These are phyloP conservation scores for Temnothorax nylanderi DNA, from an alignment of 1,140 invertebrate genomes.

Conservation along the genomic window DNA sequence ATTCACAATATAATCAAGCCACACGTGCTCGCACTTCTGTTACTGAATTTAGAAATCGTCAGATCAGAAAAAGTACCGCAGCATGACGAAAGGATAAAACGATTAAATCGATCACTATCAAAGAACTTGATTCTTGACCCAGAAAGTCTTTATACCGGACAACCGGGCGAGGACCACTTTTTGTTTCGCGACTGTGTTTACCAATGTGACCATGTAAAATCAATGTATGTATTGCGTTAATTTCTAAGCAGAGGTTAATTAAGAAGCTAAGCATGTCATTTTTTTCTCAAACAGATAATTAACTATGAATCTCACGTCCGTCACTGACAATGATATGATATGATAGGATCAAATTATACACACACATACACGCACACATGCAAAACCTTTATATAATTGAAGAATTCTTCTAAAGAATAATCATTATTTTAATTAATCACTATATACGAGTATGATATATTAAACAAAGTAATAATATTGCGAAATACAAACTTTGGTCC, in stretches of 20 bases:
- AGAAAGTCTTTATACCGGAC: conserved; percentile 77
- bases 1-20: background rate
- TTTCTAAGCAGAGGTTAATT: conserved; percentile 48
- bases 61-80: background rate
- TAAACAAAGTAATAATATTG: background rate
- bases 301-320: background rate
- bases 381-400: background rate
- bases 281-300: conserved; percentile 50
- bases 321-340: background rate
- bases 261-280: conserved; percentile 18
- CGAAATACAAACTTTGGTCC: background rate
- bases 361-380: background rate
- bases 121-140: conserved; percentile 84
- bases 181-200: conserved; percentile 81
- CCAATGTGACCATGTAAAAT: conserved; percentile 42
- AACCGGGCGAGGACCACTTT: conserved; percentile 80
- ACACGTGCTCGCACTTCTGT: background rate
- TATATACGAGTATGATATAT: background rate
- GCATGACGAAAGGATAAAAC: conserved; percentile 30
- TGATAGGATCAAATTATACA: background rate
- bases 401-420: background rate
- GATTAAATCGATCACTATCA: conserved; percentile 72
- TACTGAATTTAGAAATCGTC: conserved; percentile 36
- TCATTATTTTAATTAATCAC: background rate
- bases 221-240: conserved; percentile 6